Evolutionary conservation across 2,797 vertebrate species (phyloP), one percentile per base, ranked within the genome.

Genomic region (Danio albolineatus): DNA sequence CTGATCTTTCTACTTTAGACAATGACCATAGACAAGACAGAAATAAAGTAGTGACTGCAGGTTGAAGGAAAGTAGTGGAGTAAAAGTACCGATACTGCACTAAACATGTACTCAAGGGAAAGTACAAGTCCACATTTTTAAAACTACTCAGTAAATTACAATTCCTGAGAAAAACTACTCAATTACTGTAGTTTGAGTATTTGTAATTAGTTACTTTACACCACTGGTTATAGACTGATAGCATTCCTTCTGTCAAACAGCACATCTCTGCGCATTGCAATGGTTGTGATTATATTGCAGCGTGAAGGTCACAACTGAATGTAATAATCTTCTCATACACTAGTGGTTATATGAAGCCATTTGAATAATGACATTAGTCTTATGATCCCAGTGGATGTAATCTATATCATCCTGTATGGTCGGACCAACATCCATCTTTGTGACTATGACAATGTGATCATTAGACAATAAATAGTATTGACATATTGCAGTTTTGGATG

Each of bases 381-480:
- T 56, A 62, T 72, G 46, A 79, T 65, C 49, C 67, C n/a, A 6
- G 49, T 19, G 77, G 53, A 53, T 75, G 39, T 59, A 61, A 79
- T 54, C 78, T 72, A 53, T 73, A 56, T 76, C 53, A 67, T 49
- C 10, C 64, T 59, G 17, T 73, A 19, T 72, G 57, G 51, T 64
- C 54, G 71, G 60, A 38, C 61, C 59, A 62, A 17, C 67, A 81
- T 86, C 56, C 43, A 73, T 86, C 78, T 79, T 82, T 49, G 71
- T 82, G 62, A 54, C 51, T 80, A 43, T 69, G 80, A 78, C 79
- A 51, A 38, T 36, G 39, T 69, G 28, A 61, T 75, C 79, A 78
- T 76, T 78, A 72, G 74, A 80, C 79, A 81, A 72, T 84, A 75
- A 81, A 72, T 61, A 60, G 59, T 76, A 84, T 81, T 82, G 85